These are phyloP conservation scores for Xestobium rufovillosum DNA, from an alignment of 2,888 invertebrate species.

Conservation along the genomic window DNA sequence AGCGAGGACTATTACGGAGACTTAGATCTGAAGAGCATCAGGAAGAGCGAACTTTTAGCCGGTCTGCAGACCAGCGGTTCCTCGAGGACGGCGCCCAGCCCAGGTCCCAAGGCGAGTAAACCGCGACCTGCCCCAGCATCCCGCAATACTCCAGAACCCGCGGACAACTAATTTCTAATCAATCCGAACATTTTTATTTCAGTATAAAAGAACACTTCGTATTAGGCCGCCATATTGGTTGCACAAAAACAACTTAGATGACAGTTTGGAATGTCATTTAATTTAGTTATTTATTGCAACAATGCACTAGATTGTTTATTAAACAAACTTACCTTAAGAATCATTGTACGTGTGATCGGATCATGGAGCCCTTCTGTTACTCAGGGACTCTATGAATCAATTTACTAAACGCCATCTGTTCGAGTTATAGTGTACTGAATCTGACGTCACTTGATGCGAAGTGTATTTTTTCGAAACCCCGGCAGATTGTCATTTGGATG, in stretches of 20 bases:
- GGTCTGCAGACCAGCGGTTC: constrained; percentile 60
- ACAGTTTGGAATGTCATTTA: too few relatives aligned
- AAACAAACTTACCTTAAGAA: too few relatives aligned
- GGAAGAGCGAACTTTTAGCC: constrained; percentile 85
- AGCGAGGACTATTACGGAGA: constrained; percentile 97
- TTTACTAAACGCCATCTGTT: too few relatives aligned
- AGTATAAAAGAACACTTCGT: constrained; percentile 7
- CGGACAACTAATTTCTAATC: constrained; percentile 35
- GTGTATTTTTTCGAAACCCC: too few relatives aligned
- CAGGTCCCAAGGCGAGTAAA: constrained; percentile 39
- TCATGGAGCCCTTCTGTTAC: too few relatives aligned
- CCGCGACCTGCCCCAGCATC: constrained; percentile 41
- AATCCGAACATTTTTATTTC: constrained; percentile 9
- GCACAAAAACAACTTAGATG: too few relatives aligned
- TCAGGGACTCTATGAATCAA: too few relatives aligned
- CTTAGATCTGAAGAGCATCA: constrained; percentile 89
- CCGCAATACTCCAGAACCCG: constrained; percentile 38
- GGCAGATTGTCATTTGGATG: constrained; percentile 25
- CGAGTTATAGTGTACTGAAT: constrained; percentile 7
- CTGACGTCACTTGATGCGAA: too few relatives aligned
- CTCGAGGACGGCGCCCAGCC: constrained; percentile 46
- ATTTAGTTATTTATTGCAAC: too few relatives aligned
- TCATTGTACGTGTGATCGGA: too few relatives aligned
- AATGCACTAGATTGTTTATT: too few relatives aligned
- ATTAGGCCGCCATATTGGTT: constrained; percentile 17